A percentile compares a stretch with the other conserved stretches of the same genome.
phyloP scores from a whole-genome alignment of 2,113 vertebrate species.

The Numida meleagris region DNA sequence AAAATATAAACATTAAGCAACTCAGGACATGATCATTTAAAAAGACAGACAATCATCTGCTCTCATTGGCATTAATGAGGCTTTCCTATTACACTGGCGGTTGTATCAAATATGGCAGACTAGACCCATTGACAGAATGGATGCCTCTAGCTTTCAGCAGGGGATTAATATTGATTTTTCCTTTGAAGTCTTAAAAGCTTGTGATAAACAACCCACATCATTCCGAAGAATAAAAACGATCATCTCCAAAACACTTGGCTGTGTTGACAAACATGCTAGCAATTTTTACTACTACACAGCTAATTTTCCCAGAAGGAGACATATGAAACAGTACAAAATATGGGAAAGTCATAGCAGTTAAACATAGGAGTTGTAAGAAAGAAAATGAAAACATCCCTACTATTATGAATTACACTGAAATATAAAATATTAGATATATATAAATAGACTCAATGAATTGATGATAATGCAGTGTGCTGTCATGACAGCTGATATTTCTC shows the following conservation, averaged over 20 bases:
- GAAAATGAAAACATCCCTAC: background rate
- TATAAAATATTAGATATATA: background rate
- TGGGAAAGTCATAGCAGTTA: background rate
- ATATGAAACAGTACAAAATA: background rate
- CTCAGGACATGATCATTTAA: background rate
- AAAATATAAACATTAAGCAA: background rate
- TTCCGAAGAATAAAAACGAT: conserved; percentile 18
- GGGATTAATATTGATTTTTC: conserved; percentile 48
- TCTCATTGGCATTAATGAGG: background rate
- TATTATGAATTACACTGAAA: background rate
- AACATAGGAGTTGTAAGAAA: background rate
- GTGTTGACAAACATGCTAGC: background rate
- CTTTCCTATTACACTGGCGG: background rate
- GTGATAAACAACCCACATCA: background rate
- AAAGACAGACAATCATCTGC: background rate
- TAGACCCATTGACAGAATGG: conserved; percentile 28
- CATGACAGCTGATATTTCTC: background rate
- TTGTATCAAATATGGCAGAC: conserved; percentile 39
- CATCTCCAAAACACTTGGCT: background rate
- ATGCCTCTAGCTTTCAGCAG: conserved; percentile 11
- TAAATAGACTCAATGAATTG: background rate
- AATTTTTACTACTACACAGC: background rate
- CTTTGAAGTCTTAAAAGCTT: conserved; percentile 40
- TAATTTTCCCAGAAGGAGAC: background rate
- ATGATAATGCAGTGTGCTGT: background rate